Percentiles rank a stretch among this genome's conserved stretches.
phyloP scores from a whole-genome alignment of 1,140 invertebrate species.

The Bactericera cockerelli region DNA sequence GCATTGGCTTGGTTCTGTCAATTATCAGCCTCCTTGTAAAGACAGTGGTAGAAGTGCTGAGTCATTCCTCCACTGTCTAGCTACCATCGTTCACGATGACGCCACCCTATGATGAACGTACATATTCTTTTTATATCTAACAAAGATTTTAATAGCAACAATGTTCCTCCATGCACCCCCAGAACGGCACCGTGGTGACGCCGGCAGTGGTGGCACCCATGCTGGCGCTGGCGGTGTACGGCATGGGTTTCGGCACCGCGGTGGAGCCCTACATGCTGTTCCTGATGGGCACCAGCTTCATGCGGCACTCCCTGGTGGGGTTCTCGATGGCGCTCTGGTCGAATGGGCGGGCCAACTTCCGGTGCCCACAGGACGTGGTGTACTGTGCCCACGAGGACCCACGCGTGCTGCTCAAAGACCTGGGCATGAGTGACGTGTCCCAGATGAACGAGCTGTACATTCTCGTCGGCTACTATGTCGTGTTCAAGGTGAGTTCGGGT shows the following conservation, averaged over 20 bases:
- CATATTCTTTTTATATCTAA: no score
- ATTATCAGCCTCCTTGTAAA: no score
- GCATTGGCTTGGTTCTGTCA: no score
- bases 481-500: slow-evolving; percentile 33
- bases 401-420: slow-evolving; percentile 29
- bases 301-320: slow-evolving; percentile 39
- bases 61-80: no score
- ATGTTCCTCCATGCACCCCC: no score
- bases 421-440: slow-evolving; percentile 30
- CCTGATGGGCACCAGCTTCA: slow-evolving; percentile 38
- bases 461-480: slow-evolving; percentile 29
- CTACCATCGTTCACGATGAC: no score
- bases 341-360: slow-evolving; percentile 28
- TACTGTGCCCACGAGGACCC: slow-evolving; percentile 25
- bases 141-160: no score
- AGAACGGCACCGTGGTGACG: slow-evolving; percentile 31
- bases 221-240: slow-evolving; percentile 29
- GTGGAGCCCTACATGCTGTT: slow-evolving; percentile 36
- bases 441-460: slow-evolving; percentile 28
- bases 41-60: no score
- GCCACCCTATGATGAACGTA: no score
- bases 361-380: slow-evolving; percentile 15
- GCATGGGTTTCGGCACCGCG: slow-evolving; percentile 29
- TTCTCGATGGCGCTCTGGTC: slow-evolving; percentile 36
- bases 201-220: slow-evolving; percentile 28